Conservation (phyloP, 2,113 vertebrate genomes). For the Macquaria australasica region DNA sequence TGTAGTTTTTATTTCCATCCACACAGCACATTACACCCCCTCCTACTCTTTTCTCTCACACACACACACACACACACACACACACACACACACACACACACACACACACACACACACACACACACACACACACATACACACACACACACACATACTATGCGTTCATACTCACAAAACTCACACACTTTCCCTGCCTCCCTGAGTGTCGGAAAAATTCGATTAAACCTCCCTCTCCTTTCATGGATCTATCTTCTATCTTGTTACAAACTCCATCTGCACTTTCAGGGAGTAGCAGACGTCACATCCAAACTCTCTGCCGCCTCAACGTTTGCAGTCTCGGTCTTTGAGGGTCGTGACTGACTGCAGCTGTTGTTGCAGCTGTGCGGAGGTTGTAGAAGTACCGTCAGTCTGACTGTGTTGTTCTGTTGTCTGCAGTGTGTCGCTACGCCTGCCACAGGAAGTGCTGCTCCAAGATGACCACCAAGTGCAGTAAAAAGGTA, state of each 20-base stretch:
- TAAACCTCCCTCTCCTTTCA: constrained; percentile 46
- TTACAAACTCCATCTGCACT: constrained; percentile 44
- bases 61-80: constrained; percentile 24
- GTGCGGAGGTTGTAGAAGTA: background rate
- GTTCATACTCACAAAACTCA: constrained; percentile 12
- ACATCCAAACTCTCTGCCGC: background rate
- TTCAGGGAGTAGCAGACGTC: constrained; percentile 7
- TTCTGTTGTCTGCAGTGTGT: constrained; percentile 86
- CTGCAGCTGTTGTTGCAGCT: constrained; percentile 6
- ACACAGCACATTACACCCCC: constrained; percentile 41
- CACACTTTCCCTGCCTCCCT: constrained; percentile 28
- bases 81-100: constrained; percentile 23
- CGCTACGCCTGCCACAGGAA: constrained; percentile 98
- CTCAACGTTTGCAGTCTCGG: background rate
- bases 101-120: constrained; percentile 12
- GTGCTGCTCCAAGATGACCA: constrained; percentile 94
- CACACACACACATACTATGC: background rate
- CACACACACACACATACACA: constrained; percentile 9
- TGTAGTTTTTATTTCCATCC: constrained; percentile 58
- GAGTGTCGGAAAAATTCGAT: constrained; percentile 51
- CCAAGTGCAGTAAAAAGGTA: constrained; percentile 97
- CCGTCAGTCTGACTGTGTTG: constrained; percentile 31
- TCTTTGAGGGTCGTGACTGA: constrained; percentile 3
- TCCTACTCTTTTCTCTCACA: constrained; percentile 17
- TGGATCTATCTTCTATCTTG: constrained; percentile 60